A percentile compares a stretch with the other conserved stretches of the same genome.
Evolutionary conservation across 1,140 invertebrate genomes (phyloP).

Genomic region (Ooceraea biroi): DNA sequence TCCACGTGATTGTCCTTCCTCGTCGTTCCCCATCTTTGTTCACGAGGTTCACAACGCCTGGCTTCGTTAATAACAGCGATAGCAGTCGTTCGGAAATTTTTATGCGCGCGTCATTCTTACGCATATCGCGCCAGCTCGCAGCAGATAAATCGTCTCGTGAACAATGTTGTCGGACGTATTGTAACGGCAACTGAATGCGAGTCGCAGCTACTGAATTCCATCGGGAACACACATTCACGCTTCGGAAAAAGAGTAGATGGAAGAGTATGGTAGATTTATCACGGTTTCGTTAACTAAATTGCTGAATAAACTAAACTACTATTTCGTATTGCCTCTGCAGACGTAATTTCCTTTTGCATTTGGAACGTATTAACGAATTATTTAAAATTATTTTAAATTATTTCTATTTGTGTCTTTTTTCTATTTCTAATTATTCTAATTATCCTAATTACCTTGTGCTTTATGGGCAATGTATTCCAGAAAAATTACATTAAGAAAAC

Average conservation of each 20-base stretch:
- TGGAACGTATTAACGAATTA: not conserved
- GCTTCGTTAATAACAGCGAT: slow-evolving; percentile 45
- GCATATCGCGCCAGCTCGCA: not conserved
- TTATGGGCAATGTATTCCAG: not conserved
- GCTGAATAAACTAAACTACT: not conserved
- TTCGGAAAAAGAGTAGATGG: slow-evolving; percentile 2
- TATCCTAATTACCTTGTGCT: not conserved
- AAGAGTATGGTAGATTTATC: not conserved
- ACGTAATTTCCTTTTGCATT: not conserved
- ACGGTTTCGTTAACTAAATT: not conserved
- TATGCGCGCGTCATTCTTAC: slow-evolving; percentile 19
- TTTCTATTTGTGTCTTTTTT: not conserved
- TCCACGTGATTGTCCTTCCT: slow-evolving; percentile 8
- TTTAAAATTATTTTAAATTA: slow-evolving; percentile 7
- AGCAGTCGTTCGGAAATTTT: slow-evolving; percentile 40
- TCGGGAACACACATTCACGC: not conserved
- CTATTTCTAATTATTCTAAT: too few species aligned
- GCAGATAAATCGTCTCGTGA: slow-evolving; percentile 48
- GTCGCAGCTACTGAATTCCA: slow-evolving; percentile 30
- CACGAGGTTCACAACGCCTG: not conserved
- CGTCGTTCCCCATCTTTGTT: slow-evolving; percentile 18
- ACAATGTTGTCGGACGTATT: slow-evolving; percentile 47
- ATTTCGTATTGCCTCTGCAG: not conserved
- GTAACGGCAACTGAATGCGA: slow-evolving; percentile 36
- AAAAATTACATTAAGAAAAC: not conserved